These are phyloP conservation scores for Eilema griseolum DNA, from an alignment of 2,888 invertebrate genomes.

Conservation along the genomic window DNA sequence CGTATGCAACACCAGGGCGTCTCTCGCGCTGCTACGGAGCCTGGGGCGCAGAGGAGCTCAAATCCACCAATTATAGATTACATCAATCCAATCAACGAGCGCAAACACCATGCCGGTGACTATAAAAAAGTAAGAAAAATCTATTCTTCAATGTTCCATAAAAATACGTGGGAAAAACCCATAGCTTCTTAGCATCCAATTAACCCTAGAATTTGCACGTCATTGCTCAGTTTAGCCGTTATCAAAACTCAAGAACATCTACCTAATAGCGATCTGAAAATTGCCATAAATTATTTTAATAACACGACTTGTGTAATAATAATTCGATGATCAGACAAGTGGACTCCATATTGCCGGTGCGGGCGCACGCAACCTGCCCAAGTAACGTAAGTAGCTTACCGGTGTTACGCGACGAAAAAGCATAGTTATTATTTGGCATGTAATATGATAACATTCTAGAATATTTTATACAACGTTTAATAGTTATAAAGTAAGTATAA, in stretches of 20 bases:
- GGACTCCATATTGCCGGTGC: conserved; percentile 48
- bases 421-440: neutral
- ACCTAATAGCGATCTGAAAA: conserved; percentile 59
- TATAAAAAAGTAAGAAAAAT: neutral
- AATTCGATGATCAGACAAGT: conserved; percentile 65
- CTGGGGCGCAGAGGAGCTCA: too few relatives aligned
- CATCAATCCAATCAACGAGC: too few relatives aligned
- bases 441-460: neutral
- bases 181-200: conserved; percentile 17
- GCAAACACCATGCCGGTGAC: too few relatives aligned
- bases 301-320: conserved; percentile 62
- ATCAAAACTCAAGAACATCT: conserved; percentile 43
- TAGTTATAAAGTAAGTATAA: neutral
- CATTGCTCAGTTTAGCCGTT: conserved; percentile 26
- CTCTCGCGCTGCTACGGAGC: too few relatives aligned
- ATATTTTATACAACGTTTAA: neutral
- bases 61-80: too few relatives aligned
- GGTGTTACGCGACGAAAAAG: conserved; percentile 59
- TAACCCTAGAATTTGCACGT: conserved; percentile 39
- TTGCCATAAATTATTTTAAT: conserved; percentile 70
- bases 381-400: conserved; percentile 71
- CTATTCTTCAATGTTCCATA: neutral
- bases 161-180: conserved; percentile 30
- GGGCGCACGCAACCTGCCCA: conserved; percentile 61
- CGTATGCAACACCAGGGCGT: too few relatives aligned